Evolutionary conservation across 2,888 invertebrate species (phyloP).

Genomic region (Linyphia triangularis): DNA sequence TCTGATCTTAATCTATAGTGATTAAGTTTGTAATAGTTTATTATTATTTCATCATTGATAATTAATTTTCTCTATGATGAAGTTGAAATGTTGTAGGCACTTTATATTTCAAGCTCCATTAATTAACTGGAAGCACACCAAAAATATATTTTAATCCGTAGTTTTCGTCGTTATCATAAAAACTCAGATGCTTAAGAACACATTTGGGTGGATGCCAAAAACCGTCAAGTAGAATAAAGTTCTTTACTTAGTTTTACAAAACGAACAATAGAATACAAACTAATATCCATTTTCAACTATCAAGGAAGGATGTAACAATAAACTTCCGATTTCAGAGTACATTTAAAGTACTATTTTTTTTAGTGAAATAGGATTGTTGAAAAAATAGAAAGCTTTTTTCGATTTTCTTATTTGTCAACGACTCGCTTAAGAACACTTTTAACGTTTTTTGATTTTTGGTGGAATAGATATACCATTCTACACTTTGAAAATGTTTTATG

Average conservation of each 20-base stretch:
- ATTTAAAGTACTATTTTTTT: not conserved
- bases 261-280: not conserved
- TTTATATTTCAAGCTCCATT: not conserved
- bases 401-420: too few species aligned
- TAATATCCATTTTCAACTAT: not conserved
- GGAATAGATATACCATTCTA: too few species aligned
- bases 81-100: not conserved
- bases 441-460: too few species aligned
- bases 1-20: too few species aligned
- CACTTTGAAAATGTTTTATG: too few species aligned
- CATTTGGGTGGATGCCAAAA: not conserved
- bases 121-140: not conserved
- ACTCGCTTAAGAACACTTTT: too few species aligned
- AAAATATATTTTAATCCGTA: conserved; percentile 9
- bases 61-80: too few species aligned
- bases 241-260: not conserved
- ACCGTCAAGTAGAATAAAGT: not conserved
- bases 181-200: not conserved
- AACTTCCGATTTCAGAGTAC: not conserved
- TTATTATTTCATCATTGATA: too few species aligned
- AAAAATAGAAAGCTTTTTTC: too few species aligned
- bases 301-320: not conserved
- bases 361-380: too few species aligned
- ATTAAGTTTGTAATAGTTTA: too few species aligned
- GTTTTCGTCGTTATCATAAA: not conserved